These are phyloP conservation scores for Toxonevra muliebris DNA, from an alignment of 2,888 invertebrate genomes.

Conservation along the genomic window DNA sequence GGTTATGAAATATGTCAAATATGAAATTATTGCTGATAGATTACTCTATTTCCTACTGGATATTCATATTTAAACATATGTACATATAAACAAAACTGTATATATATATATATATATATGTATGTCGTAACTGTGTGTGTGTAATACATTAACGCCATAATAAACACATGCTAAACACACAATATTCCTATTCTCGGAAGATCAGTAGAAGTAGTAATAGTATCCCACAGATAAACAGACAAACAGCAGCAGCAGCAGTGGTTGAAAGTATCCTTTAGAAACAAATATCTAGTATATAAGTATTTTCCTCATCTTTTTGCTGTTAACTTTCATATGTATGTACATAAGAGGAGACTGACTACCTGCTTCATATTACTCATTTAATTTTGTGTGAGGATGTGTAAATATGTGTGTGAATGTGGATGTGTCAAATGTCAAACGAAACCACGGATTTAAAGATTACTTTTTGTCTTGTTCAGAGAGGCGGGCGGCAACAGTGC, in stretches of 20 bases:
- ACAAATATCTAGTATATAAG: neutral
- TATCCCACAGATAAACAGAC: slow-evolving; percentile 4
- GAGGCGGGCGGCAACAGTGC: too few relatives aligned
- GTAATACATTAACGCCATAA: slow-evolving; percentile 13
- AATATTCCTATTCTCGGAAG: neutral
- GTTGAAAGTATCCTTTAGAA: slow-evolving; percentile 9
- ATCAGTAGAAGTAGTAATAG: too few relatives aligned
- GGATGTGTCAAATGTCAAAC: slow-evolving; percentile 28
- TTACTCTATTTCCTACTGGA: too few relatives aligned
- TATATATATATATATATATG: too few relatives aligned
- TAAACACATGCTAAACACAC: slow-evolving; percentile 18
- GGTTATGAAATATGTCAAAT: too few relatives aligned
- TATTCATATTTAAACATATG: too few relatives aligned
- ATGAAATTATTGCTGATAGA: too few relatives aligned
- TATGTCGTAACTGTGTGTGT: too few relatives aligned
- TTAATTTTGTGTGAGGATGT: neutral
- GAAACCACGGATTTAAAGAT: slow-evolving; percentile 29
- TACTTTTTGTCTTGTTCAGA: slow-evolving; percentile 14
- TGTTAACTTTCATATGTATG: neutral
- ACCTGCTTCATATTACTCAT: neutral
- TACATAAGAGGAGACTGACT: neutral
- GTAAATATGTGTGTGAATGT: neutral
- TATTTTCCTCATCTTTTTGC: neutral
- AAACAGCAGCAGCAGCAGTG: neutral
- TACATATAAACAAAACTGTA: too few relatives aligned